Evolutionary conservation across 2,113 vertebrate genomes (phyloP).

Genomic region (Xenopus tropicalis): UCB_Xtro_10.0 CM004451.2:88817001-88817500

Average conservation of each 20-base stretch:
- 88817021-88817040: background rate
- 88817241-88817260: conserved; percentile 54
- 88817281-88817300: conserved; percentile 47
- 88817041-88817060: background rate
- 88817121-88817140: conserved; percentile 55
- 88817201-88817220: conserved; percentile 55
- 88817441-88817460: too few species aligned
- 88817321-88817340: conserved; percentile 36
- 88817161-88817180: conserved; percentile 55
- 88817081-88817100: conserved; percentile 28
- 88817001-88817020: background rate
- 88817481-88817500: too few species aligned
- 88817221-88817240: conserved; percentile 61
- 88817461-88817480: too few species aligned
- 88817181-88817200: conserved; percentile 55
- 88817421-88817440: too few species aligned
- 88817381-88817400: background rate
- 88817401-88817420: background rate
- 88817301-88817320: conserved; percentile 36
- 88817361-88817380: background rate
- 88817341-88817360: background rate
- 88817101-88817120: background rate
- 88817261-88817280: conserved; percentile 45
- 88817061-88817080: too few species aligned
- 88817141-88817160: conserved; percentile 61